A percentile compares a stretch with the other conserved stretches of the same genome.
These are phyloP conservation scores for Tragelaphus buxtoni DNA, from an alignment of 2,113 vertebrate genomes.

Conservation along the genomic window DNA sequence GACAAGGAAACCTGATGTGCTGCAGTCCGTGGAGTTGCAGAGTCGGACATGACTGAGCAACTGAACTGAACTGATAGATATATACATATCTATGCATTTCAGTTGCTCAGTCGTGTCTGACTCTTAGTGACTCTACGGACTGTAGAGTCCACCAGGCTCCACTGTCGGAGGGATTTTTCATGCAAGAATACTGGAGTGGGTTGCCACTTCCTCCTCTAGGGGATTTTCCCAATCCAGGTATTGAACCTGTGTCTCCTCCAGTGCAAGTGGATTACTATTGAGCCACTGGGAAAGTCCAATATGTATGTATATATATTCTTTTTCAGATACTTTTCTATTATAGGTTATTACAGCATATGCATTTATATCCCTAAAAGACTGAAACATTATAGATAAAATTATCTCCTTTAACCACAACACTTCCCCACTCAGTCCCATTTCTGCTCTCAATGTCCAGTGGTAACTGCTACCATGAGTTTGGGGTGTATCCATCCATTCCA, in stretches of 20 bases:
- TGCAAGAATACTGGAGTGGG: not conserved
- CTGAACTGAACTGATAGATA: not conserved
- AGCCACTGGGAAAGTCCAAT: not conserved
- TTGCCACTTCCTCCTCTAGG: not conserved
- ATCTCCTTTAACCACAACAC: not conserved
- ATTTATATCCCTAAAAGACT: not conserved
- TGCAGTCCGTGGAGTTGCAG: rapidly evolving
- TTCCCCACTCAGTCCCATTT: not conserved
- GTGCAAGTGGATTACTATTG: not conserved
- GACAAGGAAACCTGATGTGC: not conserved
- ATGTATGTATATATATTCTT: not conserved
- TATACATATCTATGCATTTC: not conserved
- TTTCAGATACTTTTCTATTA: not conserved
- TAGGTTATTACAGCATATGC: not conserved
- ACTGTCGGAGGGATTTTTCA: not conserved
- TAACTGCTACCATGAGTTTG: not conserved
- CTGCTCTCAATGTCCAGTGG: not conserved
- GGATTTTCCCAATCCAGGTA: not conserved
- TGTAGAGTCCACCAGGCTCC: not conserved
- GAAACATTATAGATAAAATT: not conserved
- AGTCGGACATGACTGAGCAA: not conserved
- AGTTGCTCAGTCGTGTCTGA: not conserved
- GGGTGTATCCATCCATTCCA: not conserved
- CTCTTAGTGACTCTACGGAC: not conserved
- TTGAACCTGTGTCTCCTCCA: not conserved